Conservation (phyloP, 1,140 invertebrate species). For the Drosophila hydei region DNA sequence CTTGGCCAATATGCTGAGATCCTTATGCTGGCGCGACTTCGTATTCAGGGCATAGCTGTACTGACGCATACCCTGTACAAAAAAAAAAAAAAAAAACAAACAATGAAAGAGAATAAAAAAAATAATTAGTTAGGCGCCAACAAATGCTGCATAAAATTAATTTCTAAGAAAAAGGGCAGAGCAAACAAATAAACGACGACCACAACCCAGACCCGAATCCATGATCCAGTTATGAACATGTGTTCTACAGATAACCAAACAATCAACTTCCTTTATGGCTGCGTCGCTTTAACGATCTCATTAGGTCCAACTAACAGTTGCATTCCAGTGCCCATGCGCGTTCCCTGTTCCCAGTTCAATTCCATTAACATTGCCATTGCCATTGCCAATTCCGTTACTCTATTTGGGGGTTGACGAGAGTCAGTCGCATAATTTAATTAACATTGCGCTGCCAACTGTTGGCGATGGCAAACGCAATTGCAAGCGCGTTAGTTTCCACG, state of each 20-base stretch:
- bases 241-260: conserved; percentile 27
- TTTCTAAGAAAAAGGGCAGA: not conserved
- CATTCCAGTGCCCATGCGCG: not conserved
- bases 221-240: conserved; percentile 22
- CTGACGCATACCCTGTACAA: conserved; percentile 85
- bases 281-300: conserved; percentile 28
- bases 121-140: conserved; percentile 14
- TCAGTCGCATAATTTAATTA: conserved; percentile 68
- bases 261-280: conserved; percentile 30
- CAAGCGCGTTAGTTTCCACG: conserved; percentile 17
- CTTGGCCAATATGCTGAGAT: conserved; percentile 84
- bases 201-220: not conserved
- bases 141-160: conserved; percentile 35
- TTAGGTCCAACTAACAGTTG: conserved; percentile 8
- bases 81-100: conserved; percentile 30
- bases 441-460: conserved; percentile 56
- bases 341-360: conserved; percentile 4
- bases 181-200: not conserved
- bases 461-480: conserved; percentile 11
- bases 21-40: conserved; percentile 85
- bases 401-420: not conserved
- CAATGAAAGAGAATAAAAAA: not conserved
- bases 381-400: not conserved
- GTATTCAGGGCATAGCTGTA: conserved; percentile 85
- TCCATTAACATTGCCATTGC: not conserved